Percentiles rank a stretch among this genome's conserved stretches.
Conservation (phyloP, 2,888 invertebrate genomes). For the Thysanoteuthis rhombus region DNA sequence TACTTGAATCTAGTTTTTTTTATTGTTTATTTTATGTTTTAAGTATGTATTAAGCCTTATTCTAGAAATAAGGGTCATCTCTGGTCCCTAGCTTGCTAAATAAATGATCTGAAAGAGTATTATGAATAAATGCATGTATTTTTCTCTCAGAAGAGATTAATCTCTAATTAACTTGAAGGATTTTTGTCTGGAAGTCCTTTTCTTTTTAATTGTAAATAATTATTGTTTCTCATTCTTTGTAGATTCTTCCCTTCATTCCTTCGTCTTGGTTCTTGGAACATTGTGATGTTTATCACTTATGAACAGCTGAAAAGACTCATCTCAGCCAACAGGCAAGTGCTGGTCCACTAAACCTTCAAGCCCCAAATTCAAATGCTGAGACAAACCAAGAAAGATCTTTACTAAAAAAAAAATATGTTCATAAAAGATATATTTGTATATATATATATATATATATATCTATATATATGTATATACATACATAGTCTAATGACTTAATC, state of each 20-base stretch:
- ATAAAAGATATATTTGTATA: no score
- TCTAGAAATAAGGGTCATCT: no score
- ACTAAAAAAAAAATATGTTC: neutral
- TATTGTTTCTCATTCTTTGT: slow-evolving; percentile 38
- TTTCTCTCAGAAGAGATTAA: no score
- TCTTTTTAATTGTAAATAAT: neutral
- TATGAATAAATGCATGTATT: no score
- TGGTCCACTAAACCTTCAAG: slow-evolving; percentile 22
- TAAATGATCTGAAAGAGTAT: no score
- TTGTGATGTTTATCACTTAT: slow-evolving; percentile 76
- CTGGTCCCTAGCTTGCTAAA: no score
- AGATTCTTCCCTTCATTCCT: slow-evolving; percentile 76
- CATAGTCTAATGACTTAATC: neutral
- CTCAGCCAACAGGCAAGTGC: slow-evolving; percentile 22
- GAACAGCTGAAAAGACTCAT: slow-evolving; percentile 73
- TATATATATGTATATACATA: slow-evolving; percentile 22
- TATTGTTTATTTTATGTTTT: no score
- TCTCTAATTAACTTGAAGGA: no score
- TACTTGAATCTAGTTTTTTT: no score
- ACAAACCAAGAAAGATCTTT: neutral
- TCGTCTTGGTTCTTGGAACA: slow-evolving; percentile 77
- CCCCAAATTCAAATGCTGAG: neutral
- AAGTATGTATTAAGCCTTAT: no score
- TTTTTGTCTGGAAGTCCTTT: no score
- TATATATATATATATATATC: neutral